Evolutionary conservation across 2,888 invertebrate genomes (phyloP).

Genomic region (Scaptomyza tumidula): DNA sequence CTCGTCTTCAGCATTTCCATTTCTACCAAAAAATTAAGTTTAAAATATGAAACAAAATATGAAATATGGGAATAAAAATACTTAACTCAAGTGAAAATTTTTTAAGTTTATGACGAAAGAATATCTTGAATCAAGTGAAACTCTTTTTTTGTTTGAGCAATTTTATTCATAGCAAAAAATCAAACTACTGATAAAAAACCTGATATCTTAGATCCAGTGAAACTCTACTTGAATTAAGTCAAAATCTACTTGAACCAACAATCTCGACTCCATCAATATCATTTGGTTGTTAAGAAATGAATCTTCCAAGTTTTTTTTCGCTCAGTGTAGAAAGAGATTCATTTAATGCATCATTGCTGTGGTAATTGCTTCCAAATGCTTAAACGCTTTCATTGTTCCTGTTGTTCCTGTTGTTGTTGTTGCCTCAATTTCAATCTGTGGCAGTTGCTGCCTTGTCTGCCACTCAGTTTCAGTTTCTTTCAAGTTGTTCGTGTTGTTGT

Average conservation of each 20-base stretch:
- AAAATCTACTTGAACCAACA: background rate
- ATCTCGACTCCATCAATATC: background rate
- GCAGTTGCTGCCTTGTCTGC: constrained; percentile 41
- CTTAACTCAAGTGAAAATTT: too few relatives aligned
- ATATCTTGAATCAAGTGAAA: too few relatives aligned
- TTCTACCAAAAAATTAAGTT: background rate
- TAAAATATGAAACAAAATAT: too few relatives aligned
- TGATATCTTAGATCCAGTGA: background rate
- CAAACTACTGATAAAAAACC: too few relatives aligned
- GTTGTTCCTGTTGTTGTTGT: constrained; percentile 37
- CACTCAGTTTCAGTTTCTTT: constrained; percentile 58
- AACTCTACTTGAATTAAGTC: background rate
- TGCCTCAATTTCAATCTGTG: constrained; percentile 28
- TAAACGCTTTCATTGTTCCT: constrained; percentile 72
- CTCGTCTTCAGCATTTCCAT: too few relatives aligned
- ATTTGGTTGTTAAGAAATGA: background rate
- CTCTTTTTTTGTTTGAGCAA: background rate
- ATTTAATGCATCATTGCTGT: constrained; percentile 78
- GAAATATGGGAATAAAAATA: too few relatives aligned
- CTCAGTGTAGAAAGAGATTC: constrained; percentile 52
- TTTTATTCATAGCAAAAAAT: too few relatives aligned
- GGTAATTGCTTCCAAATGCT: constrained; percentile 82
- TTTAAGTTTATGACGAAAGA: too few relatives aligned
- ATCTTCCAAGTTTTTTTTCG: background rate
- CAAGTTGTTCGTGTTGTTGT: constrained; percentile 47